Percentiles rank a stretch among this genome's conserved stretches.
phyloP scores from a whole-genome alignment of 2,797 vertebrate genomes.

The Malurus splendens region DNA sequence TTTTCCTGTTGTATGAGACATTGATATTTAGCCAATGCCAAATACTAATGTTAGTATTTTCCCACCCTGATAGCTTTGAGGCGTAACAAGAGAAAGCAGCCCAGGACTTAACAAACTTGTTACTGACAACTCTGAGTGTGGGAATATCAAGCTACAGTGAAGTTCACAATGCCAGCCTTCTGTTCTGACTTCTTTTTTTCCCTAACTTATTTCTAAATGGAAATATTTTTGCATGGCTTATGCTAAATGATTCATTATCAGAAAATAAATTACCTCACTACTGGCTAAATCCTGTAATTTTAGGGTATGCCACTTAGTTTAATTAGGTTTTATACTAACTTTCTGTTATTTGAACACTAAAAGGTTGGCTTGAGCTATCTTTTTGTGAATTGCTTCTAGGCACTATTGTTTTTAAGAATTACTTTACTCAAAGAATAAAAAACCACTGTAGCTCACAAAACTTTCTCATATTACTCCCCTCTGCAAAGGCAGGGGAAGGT shows the following conservation, averaged over 20 bases:
- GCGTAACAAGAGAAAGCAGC: neutral
- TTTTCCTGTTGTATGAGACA: neutral
- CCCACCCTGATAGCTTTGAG: neutral
- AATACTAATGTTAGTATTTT: neutral
- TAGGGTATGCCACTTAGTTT: neutral
- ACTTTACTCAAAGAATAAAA: neutral
- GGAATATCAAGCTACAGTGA: conserved; percentile 8
- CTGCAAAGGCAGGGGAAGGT: neutral
- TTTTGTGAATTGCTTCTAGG: conserved; percentile 1
- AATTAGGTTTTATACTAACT: conserved; percentile 9
- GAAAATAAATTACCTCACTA: conserved; percentile 15
- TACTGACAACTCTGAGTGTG: neutral
- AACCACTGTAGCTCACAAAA: neutral
- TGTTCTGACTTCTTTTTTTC: neutral
- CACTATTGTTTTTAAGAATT: conserved; percentile 16
- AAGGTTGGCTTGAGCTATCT: conserved; percentile 6
- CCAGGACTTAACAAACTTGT: neutral
- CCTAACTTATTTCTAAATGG: neutral
- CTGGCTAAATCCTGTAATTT: neutral
- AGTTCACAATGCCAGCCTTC: neutral
- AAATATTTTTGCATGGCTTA: conserved; percentile 9
- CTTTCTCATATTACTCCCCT: neutral
- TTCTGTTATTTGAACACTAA: conserved; percentile 20
- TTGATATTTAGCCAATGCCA: neutral
- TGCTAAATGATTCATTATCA: neutral